Evolutionary conservation across 2,797 vertebrate genomes (phyloP).

Genomic region (Chelon labrosus): DNA sequence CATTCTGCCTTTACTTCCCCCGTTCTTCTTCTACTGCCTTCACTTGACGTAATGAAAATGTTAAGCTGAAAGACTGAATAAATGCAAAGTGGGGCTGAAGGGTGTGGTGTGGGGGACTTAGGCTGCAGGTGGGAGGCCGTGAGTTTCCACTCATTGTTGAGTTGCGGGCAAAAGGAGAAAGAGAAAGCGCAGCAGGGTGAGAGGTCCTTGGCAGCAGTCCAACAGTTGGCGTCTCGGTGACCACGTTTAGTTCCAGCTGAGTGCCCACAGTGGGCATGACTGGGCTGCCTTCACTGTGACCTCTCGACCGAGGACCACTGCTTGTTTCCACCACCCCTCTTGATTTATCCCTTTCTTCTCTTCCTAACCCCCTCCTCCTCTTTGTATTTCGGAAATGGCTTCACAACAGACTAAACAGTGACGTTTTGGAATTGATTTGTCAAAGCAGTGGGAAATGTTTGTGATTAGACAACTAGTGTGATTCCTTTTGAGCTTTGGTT

Average conservation of each 20-base stretch:
- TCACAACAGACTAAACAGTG: slow-evolving; percentile 72
- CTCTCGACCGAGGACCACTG: slow-evolving; percentile 82
- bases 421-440: slow-evolving; percentile 79
- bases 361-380: slow-evolving; percentile 22
- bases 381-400: slow-evolving; percentile 77
- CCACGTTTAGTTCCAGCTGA: slow-evolving; percentile 87
- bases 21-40: slow-evolving; percentile 28
- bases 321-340: slow-evolving; percentile 77
- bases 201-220: slow-evolving; percentile 86
- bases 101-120: slow-evolving; percentile 25
- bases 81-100: slow-evolving; percentile 48
- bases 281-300: slow-evolving; percentile 76
- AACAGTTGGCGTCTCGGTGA: slow-evolving; percentile 76
- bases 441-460: slow-evolving; percentile 59
- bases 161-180: slow-evolving; percentile 44
- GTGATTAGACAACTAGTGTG: slow-evolving; percentile 49
- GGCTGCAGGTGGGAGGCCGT: slow-evolving; percentile 42
- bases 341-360: slow-evolving; percentile 67
- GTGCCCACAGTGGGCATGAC: slow-evolving; percentile 81
- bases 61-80: slow-evolving; percentile 75
- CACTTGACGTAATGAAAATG: slow-evolving; percentile 81
- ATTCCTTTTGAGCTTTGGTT: slow-evolving; percentile 22
- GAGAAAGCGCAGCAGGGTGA: slow-evolving; percentile 75
- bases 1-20: slow-evolving; percentile 13
- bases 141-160: slow-evolving; percentile 69